Conservation (phyloP, 2,797 vertebrate genomes). For the Bucorvus abyssinicus region DNA sequence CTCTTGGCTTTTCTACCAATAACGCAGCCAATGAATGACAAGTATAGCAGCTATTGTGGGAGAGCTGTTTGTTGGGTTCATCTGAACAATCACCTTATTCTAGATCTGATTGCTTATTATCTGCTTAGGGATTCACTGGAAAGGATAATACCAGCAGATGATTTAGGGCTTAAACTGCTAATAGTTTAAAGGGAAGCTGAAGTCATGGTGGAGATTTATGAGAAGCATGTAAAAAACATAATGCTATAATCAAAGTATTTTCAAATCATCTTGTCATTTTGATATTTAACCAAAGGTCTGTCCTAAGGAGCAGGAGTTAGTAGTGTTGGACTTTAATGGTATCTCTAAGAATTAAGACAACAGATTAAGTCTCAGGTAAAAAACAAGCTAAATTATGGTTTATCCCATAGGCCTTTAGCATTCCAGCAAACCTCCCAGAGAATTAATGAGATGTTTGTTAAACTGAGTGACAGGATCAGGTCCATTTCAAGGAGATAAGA, state of each 20-base stretch:
- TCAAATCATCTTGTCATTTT: background rate
- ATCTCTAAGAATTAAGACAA: background rate
- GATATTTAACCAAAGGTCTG: background rate
- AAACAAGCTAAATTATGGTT: background rate
- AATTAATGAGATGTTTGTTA: background rate
- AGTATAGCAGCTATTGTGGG: background rate
- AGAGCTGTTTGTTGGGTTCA: background rate
- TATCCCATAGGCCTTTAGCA: background rate
- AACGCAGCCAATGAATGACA: background rate
- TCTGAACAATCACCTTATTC: slow-evolving; percentile 37
- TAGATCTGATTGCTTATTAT: slow-evolving; percentile 27
- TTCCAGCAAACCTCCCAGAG: background rate
- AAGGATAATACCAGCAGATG: slow-evolving; percentile 30
- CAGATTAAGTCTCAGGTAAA: background rate
- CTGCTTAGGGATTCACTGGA: slow-evolving; percentile 33
- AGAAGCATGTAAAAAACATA: background rate
- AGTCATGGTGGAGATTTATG: background rate
- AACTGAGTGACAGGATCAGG: background rate
- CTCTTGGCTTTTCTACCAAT: background rate
- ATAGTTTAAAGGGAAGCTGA: slow-evolving; percentile 17
- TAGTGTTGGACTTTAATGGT: background rate
- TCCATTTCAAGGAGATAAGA: background rate
- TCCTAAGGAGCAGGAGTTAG: background rate
- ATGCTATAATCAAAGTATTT: background rate
- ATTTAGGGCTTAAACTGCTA: slow-evolving; percentile 15